These are phyloP conservation scores for Dynastes tityus DNA, from an alignment of 2,888 invertebrate genomes.

Conservation along the genomic window DNA sequence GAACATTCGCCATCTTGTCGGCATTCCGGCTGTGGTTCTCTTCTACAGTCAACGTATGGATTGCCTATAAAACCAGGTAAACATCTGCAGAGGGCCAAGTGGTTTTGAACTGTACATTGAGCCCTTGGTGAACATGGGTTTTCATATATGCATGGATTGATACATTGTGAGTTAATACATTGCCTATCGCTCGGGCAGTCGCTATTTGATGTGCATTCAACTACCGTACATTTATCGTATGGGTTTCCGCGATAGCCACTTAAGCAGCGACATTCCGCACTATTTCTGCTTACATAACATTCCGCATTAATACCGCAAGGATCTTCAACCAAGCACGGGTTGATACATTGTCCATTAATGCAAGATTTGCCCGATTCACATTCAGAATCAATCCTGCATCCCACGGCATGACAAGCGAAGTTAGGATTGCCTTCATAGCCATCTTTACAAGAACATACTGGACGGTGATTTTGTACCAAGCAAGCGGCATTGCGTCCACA, in stretches of 20 bases:
- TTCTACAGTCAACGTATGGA: conserved; percentile 86
- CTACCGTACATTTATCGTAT: conserved; percentile 80
- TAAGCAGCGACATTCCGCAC: conserved; percentile 85
- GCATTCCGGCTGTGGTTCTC: conserved; percentile 84
- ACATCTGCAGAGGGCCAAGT: conserved; percentile 89
- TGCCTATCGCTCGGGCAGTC: conserved; percentile 90
- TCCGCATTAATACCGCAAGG: conserved; percentile 89
- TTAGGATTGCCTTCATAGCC: conserved; percentile 92
- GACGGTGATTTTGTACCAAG: conserved; percentile 86
- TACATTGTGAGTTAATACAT: conserved; percentile 89
- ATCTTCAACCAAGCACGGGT: conserved; percentile 86
- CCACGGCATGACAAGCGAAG: conserved; percentile 84
- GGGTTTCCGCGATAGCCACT: conserved; percentile 88
- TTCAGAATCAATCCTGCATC: conserved; percentile 87
- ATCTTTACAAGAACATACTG: conserved; percentile 88
- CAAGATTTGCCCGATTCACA: conserved; percentile 89
- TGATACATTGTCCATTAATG: conserved; percentile 87
- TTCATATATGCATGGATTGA: conserved; percentile 86
- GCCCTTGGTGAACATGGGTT: conserved; percentile 85
- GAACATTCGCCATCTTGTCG: conserved; percentile 88
- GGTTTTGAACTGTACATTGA: conserved; percentile 86
- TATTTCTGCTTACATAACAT: conserved; percentile 80
- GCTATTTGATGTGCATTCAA: conserved; percentile 89
- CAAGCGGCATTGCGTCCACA: conserved; percentile 91
- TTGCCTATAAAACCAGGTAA: conserved; percentile 84